Percentiles rank a stretch among this genome's conserved stretches.
Evolutionary conservation across 2,113 vertebrate species (phyloP).

Genomic region (Tragulus kanchil): DNA sequence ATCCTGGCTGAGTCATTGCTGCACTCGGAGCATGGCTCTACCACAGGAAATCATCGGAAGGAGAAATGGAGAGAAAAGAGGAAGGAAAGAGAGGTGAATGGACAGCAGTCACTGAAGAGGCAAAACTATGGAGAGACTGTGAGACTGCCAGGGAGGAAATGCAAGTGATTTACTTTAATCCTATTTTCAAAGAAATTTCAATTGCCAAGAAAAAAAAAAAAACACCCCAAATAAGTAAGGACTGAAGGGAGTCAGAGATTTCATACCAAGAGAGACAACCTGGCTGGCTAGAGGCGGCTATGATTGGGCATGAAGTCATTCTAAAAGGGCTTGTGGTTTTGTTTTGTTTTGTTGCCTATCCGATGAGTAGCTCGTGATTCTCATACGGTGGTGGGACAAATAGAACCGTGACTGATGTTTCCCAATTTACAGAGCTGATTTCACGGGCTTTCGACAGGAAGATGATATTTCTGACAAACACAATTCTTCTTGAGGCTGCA

Average conservation of each 20-base stretch:
- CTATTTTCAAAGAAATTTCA: not conserved
- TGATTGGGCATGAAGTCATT: not conserved
- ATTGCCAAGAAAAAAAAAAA: constrained; percentile 56
- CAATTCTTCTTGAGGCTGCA: constrained; percentile 33
- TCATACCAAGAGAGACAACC: not conserved
- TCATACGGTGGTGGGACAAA: constrained; percentile 20
- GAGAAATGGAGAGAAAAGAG: not conserved
- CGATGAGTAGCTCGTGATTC: constrained; percentile 37
- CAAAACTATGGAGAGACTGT: not conserved
- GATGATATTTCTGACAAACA: constrained; percentile 59
- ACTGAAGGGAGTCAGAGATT: not conserved
- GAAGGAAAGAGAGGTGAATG: not conserved
- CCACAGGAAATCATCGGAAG: not conserved
- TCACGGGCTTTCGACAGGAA: constrained; percentile 40
- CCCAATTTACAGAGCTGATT: constrained; percentile 51
- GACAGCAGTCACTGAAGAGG: not conserved
- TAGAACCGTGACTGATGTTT: constrained; percentile 55
- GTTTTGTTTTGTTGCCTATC: not conserved
- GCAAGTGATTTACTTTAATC: not conserved
- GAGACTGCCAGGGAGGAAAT: not conserved
- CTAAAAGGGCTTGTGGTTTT: not conserved
- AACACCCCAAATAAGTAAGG: not conserved
- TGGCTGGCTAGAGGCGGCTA: not conserved
- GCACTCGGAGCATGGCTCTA: not conserved
- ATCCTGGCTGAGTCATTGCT: not conserved